Base-by-base conservation (phyloP, 1,140 invertebrate genomes). In the Drosophila navojoa region DNA sequence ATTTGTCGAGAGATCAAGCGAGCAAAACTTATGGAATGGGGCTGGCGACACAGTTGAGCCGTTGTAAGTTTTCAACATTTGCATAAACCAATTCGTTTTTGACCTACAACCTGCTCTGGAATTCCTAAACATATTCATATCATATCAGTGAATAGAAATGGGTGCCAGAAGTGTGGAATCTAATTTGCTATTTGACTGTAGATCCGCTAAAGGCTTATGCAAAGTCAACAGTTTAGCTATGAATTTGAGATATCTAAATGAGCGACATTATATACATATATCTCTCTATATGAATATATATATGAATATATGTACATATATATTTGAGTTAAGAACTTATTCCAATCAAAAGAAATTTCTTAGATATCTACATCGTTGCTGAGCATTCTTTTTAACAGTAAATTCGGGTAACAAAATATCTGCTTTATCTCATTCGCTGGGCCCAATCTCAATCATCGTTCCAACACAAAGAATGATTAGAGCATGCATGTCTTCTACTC, bases 141-240 rank as follows among this genome's bases (percentile, higher is more conserved):
- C 81, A 60, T 42, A 72, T 27, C 47, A 47, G 64, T 53, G 69
- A 77, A 81, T 81, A 81, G 50, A 32, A 52, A 74, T 58, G 49
- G 40, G 52, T 71, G 75, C 3, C 66, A 38, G 29, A 54, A 78
- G 81, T 63, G 81, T 81, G 82, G 59, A 58, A 63, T 47, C 15
- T 19, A 60, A 63, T 76, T 55, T 58, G 81, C 81, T 85, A 73
- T 76, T 73, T 49, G 45, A 66, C 38, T 79, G 38, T 50, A 62
- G 45, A 42, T 45, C 27, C 45, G 57, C 53, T 42, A 32, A 32
- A 32, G 64, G 59, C 22, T 13, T n/a, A 4, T 44, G 42, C 42
- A 15, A 15, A 15, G 42, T 16, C 42, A 5, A n/a, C 4, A n/a
- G 19, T 42, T 35, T 35, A 10, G 9, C 32, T 35, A 35, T 35